Conservation (phyloP, 1,140 invertebrate genomes). For the Bombus affinis region DNA sequence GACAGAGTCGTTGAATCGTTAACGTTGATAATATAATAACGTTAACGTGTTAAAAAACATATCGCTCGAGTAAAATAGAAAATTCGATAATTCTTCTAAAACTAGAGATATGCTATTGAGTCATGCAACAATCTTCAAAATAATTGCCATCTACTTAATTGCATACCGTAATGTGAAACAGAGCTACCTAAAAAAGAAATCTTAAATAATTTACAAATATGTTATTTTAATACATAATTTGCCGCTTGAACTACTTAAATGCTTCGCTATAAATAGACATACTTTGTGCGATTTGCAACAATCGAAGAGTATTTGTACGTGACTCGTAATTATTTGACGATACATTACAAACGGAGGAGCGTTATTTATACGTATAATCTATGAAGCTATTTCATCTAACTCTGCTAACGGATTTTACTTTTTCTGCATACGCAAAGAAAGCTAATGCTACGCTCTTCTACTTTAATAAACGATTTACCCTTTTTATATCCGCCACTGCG, state of each 20-base stretch:
- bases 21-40: too few species aligned
- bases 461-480: slow-evolving; percentile 79
- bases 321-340: not conserved
- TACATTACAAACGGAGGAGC: not conserved
- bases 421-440: too few species aligned
- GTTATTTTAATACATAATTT: not conserved
- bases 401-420: not conserved
- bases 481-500: slow-evolving; percentile 84
- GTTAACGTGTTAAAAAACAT: not conserved
- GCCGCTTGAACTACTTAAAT: too few species aligned
- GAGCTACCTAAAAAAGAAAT: not conserved
- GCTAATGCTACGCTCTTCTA: not conserved
- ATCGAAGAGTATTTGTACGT: not conserved
- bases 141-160: not conserved
- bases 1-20: too few species aligned
- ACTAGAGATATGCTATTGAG: not conserved
- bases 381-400: not conserved
- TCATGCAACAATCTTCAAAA: not conserved
- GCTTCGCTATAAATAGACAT: not conserved
- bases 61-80: not conserved
- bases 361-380: not conserved
- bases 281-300: not conserved
- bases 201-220: not conserved
- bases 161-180: too few species aligned
- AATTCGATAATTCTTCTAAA: not conserved